Percentiles rank a stretch among this genome's conserved stretches.
phyloP scores from a whole-genome alignment of 2,888 invertebrate species.

The Drosophila siamana region DNA sequence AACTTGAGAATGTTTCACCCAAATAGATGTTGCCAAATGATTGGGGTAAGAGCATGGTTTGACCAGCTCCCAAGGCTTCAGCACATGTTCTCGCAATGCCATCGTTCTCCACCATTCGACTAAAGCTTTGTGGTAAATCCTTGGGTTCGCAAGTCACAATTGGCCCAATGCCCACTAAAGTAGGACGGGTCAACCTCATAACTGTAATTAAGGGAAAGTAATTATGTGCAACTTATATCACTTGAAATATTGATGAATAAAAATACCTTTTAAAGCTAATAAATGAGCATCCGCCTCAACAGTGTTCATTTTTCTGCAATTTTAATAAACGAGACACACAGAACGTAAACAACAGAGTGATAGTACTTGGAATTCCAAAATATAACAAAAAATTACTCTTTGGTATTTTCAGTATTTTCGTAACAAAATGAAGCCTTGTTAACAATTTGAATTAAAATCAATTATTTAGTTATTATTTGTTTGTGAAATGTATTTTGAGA shows the following conservation, averaged over 20 bases:
- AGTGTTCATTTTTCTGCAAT: slow-evolving; percentile 70
- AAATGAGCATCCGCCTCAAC: slow-evolving; percentile 83
- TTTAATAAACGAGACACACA: background rate
- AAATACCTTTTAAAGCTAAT: slow-evolving; percentile 84
- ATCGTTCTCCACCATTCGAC: slow-evolving; percentile 92
- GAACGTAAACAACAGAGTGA: slow-evolving; percentile 21
- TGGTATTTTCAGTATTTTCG: background rate
- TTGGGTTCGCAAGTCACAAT: slow-evolving; percentile 93
- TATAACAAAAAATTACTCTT: background rate
- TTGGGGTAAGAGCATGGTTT: slow-evolving; percentile 96
- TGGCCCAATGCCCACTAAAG: slow-evolving; percentile 91
- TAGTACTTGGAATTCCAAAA: background rate
- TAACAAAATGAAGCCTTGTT: background rate
- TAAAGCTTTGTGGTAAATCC: slow-evolving; percentile 93
- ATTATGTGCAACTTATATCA: background rate
- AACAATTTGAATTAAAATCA: background rate
- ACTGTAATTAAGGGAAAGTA: slow-evolving; percentile 86
- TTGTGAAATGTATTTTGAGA: too few species aligned
- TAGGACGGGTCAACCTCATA: slow-evolving; percentile 97
- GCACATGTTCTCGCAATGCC: slow-evolving; percentile 93
- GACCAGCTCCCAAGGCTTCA: slow-evolving; percentile 91
- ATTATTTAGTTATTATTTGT: too few species aligned
- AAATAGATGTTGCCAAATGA: slow-evolving; percentile 99
- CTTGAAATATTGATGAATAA: background rate
- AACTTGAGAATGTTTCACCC: slow-evolving; percentile 98